A percentile compares a stretch with the other conserved stretches of the same genome.
Conservation (phyloP, 2,797 vertebrate species). For the Clarias pachynema region DNA sequence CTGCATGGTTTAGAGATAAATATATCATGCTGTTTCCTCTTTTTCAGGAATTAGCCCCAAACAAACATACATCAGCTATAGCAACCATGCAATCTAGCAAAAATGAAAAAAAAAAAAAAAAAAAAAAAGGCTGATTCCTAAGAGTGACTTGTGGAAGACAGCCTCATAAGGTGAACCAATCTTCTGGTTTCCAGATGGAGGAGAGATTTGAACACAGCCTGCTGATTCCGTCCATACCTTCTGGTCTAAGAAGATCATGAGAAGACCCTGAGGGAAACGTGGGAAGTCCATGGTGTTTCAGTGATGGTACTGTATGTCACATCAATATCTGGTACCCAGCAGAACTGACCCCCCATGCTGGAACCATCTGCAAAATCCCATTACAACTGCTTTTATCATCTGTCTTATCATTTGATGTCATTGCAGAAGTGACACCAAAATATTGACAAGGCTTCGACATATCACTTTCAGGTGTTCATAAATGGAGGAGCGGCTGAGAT, state of each 20-base stretch:
- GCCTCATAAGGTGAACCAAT: slow-evolving; percentile 58
- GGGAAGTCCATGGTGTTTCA: slow-evolving; percentile 44
- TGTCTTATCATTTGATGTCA: slow-evolving; percentile 41
- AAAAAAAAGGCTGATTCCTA: slow-evolving; percentile 61
- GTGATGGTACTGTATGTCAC: slow-evolving; percentile 48
- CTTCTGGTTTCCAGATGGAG: slow-evolving; percentile 55
- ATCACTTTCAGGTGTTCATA: slow-evolving; percentile 46
- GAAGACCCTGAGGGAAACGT: slow-evolving; percentile 47
- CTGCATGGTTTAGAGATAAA: slow-evolving; percentile 6
- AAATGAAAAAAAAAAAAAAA: slow-evolving; percentile 54
- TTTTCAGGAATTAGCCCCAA: slow-evolving; percentile 90
- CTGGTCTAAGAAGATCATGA: slow-evolving; percentile 50
- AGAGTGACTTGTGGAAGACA: slow-evolving; percentile 62
- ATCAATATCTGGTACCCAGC: slow-evolving; percentile 37
- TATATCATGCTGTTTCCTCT: slow-evolving; percentile 60
- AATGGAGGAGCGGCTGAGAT: slow-evolving; percentile 32
- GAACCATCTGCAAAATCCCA: slow-evolving; percentile 39
- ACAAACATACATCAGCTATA: slow-evolving; percentile 99
- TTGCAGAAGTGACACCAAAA: slow-evolving; percentile 48
- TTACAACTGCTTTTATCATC: slow-evolving; percentile 47
- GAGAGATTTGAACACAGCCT: slow-evolving; percentile 47
- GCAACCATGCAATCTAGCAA: slow-evolving; percentile 95
- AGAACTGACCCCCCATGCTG: slow-evolving; percentile 20
- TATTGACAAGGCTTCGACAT: slow-evolving; percentile 42
- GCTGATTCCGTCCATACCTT: slow-evolving; percentile 44